Conservation (phyloP, 2,888 invertebrate genomes). For the Mimachlamys varia region DNA sequence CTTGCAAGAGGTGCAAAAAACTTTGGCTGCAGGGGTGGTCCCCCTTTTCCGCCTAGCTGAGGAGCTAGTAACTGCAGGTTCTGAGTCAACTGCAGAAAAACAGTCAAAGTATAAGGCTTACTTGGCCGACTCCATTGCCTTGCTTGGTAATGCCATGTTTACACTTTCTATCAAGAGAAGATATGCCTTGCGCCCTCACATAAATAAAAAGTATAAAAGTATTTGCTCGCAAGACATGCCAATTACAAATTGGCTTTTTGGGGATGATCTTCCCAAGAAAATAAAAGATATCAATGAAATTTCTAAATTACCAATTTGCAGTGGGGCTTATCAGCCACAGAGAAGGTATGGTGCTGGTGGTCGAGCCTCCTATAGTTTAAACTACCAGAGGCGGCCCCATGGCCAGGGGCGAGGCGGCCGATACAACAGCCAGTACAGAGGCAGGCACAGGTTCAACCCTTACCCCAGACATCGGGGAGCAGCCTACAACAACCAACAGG, state of each 20-base stretch:
- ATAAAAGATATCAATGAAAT: not conserved
- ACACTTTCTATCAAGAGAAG: not conserved
- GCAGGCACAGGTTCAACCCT: not conserved
- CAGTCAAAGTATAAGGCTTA: not conserved
- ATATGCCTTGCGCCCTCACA: not conserved
- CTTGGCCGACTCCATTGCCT: not conserved
- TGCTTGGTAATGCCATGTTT: not conserved
- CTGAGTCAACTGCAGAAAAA: not conserved
- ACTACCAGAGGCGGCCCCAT: not conserved
- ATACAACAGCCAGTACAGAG: not conserved
- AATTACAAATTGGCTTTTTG: not conserved
- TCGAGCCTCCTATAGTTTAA: not conserved
- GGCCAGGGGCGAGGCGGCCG: not conserved
- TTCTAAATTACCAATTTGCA: not conserved
- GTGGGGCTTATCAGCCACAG: too few relatives aligned
- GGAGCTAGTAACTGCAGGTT: not conserved
- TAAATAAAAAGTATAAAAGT: not conserved
- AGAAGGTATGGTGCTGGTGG: too few relatives aligned
- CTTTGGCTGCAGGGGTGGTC: not conserved
- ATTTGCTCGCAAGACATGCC: not conserved
- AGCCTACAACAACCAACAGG: too few relatives aligned
- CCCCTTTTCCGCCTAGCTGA: not conserved
- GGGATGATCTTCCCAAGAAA: not conserved
- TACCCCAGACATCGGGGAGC: not conserved
- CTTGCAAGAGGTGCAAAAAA: not conserved